Conservation (phyloP, 2,888 invertebrate species). For the Phyllotreta striolata region DNA sequence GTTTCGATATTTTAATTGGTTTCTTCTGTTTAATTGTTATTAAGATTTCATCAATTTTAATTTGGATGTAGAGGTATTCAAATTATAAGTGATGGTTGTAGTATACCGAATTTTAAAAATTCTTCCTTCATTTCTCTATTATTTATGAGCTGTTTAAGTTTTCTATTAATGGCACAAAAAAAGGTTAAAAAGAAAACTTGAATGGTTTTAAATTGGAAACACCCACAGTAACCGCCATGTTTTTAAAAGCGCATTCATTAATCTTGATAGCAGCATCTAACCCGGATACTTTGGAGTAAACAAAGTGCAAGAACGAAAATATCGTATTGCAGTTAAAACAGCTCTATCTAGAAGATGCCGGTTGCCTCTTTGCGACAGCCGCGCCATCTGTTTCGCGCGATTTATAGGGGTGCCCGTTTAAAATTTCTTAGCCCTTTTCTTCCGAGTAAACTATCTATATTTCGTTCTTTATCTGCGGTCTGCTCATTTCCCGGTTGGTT, state of each 20-base stretch:
- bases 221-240: no score
- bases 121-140: no score
- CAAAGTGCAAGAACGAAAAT: constrained; percentile 58
- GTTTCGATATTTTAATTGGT: no score
- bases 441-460: constrained; percentile 43
- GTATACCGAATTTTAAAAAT: no score
- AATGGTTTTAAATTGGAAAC: no score
- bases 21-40: no score
- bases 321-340: constrained; percentile 58
- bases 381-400: constrained; percentile 60
- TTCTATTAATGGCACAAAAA: no score
- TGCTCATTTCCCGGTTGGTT: constrained; percentile 62
- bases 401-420: constrained; percentile 59
- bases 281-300: constrained; percentile 40
- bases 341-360: constrained; percentile 60
- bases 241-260: background rate
- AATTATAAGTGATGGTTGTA: no score
- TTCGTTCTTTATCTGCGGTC: constrained; percentile 56
- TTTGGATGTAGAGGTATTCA: no score
- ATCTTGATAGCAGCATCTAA: constrained; percentile 10
- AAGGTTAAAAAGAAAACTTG: no score
- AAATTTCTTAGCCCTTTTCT: constrained; percentile 58
- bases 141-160: no score
- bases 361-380: constrained; percentile 57
- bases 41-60: no score